Evolutionary conservation across 2,888 invertebrate species (phyloP), one percentile per base, ranked within the genome.

Genomic region (Scaptomyza reducta): DNA sequence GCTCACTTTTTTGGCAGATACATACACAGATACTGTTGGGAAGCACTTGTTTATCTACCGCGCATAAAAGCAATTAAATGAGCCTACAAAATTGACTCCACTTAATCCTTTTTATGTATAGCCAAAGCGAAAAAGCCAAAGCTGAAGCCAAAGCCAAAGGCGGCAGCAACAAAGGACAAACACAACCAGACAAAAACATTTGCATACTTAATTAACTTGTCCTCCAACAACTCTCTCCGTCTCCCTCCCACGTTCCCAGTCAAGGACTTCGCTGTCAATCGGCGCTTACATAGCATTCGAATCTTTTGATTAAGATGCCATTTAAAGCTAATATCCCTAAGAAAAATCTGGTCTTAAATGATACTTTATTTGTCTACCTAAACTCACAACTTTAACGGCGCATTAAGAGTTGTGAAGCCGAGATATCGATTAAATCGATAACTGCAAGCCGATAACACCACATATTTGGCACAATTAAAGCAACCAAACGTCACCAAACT

Each of bases 151-250:
- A 27, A 33, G 49, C 14, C 45, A 51, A 27, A 22, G 22, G 10
- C 14, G 33, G n/a, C 50, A 16, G 14, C 51, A 42, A 38, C 55
- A 60, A 49, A 55, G 47, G 54, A 61, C 51, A 41, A 35, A 38
- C 44, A 55, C 49, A 55, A 29, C 40, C 55, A 65, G 75, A 51
- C 65, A 63, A 68, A 74, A 56, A 66, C 70, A 76, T 88, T 86
- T 86, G 80, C 88, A 88, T 88, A 79, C 80, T 86, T 83, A 79
- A 83, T 83, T 88, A 86, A 83, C 80, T 83, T 82, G 65, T 55
- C 65, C 58, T 44, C 16, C 49, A 22, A 22, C 22, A 22, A 22
- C 22, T 22, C 5, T 0, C 22, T 22, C 22, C 3, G 5, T 22
- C 22, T 22, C 22, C 5, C 22, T 22, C 4, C 22, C 22, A 22